Evolutionary conservation across 2,113 vertebrate species (phyloP).

Genomic region (Silurus asotus): DNA sequence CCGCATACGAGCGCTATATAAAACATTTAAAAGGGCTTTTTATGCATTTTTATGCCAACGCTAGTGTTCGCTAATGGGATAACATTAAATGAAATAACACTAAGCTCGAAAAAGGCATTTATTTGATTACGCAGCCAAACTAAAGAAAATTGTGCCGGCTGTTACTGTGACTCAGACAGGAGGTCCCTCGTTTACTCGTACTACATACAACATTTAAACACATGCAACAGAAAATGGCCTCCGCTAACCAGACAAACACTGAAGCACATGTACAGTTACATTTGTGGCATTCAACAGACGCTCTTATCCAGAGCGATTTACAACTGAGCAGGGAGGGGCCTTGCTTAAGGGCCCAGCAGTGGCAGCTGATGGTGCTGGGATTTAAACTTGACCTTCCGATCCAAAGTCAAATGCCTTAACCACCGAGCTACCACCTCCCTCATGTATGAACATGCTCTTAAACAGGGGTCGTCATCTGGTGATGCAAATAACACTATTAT

Average conservation of each 20-base stretch:
- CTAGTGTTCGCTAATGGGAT: neutral
- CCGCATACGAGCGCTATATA: neutral
- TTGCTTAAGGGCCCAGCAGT: too few relatives aligned
- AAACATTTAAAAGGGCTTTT: neutral
- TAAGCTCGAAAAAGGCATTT: neutral
- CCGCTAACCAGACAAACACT: neutral
- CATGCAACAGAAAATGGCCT: neutral
- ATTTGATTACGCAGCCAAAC: neutral
- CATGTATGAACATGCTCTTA: neutral
- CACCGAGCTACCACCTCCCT: too few relatives aligned
- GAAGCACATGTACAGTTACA: neutral
- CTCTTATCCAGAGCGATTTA: too few relatives aligned
- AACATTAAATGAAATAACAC: neutral
- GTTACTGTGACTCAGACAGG: neutral
- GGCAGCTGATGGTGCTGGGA: too few relatives aligned
- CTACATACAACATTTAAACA: neutral
- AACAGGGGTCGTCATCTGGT: neutral
- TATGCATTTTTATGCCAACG: neutral
- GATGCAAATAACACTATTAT: too few relatives aligned
- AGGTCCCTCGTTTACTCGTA: neutral
- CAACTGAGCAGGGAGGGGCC: too few relatives aligned
- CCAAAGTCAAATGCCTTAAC: too few relatives aligned
- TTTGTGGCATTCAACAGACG: too few relatives aligned
- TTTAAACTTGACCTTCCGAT: too few relatives aligned
- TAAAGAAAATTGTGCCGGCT: neutral